Conservation (phyloP, 1,140 invertebrate genomes). For the Hylyphantes graminicola region DNA sequence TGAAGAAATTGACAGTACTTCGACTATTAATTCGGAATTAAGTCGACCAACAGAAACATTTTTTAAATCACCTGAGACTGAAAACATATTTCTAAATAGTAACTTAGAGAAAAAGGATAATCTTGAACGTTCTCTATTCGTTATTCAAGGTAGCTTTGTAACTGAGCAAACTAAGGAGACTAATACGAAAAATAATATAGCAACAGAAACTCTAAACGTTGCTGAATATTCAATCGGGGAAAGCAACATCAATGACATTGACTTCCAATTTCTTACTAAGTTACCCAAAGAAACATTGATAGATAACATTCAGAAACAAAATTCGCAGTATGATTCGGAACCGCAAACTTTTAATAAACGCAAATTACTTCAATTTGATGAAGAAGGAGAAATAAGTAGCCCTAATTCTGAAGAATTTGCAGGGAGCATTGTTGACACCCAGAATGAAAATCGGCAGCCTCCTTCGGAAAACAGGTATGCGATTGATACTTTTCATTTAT, state of each 20-base stretch:
- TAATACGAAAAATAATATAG: background rate
- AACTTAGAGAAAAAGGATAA: background rate
- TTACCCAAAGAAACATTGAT: background rate
- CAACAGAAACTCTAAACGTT: background rate
- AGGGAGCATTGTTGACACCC: background rate
- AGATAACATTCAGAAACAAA: background rate
- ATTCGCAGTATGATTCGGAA: background rate
- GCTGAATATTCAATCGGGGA: background rate
- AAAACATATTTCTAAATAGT: background rate
- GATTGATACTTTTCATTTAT: conserved; percentile 35
- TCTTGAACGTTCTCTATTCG: background rate
- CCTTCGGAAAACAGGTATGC: background rate
- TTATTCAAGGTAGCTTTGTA: conserved; percentile 4
- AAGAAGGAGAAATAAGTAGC: background rate
- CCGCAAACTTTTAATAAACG: background rate
- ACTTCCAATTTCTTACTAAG: background rate
- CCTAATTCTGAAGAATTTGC: background rate
- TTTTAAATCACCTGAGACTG: background rate
- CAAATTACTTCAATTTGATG: conserved; percentile 24
- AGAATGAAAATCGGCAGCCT: conserved; percentile 3
- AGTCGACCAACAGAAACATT: background rate
- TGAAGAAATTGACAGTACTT: background rate
- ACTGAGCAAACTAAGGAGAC: background rate
- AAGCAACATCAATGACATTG: background rate
- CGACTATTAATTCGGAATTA: background rate